A percentile compares a stretch with the other conserved stretches of the same genome.
Conservation (phyloP, 2,113 vertebrate species). For the Sphaerodactylus townsendi region DNA sequence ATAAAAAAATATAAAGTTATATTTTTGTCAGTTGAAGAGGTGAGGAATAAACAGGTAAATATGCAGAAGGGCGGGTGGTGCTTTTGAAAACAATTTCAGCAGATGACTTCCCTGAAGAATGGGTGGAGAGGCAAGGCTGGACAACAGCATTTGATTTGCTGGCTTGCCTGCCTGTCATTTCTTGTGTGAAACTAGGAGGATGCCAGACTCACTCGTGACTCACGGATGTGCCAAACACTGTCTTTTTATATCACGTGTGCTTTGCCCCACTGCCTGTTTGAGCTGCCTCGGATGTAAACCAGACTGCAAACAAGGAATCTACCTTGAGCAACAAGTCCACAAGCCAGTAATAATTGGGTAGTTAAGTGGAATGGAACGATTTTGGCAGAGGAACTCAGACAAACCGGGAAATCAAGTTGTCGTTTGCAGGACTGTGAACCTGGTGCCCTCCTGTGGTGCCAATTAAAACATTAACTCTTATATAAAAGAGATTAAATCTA, state of each 20-base stretch:
- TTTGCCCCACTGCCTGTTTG: background rate
- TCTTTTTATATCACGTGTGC: too few species aligned
- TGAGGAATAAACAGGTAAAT: too few species aligned
- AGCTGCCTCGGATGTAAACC: background rate
- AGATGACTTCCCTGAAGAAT: background rate
- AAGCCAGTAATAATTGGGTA: background rate
- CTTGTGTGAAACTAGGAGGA: too few species aligned
- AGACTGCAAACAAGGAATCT: background rate
- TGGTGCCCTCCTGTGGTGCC: too few species aligned
- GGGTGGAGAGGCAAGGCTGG: background rate
- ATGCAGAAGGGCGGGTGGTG: too few species aligned
- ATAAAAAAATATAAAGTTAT: too few species aligned
- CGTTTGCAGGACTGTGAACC: background rate
- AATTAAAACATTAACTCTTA: background rate
- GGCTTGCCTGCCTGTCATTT: background rate
- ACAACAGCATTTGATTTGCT: background rate
- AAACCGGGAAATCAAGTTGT: background rate
- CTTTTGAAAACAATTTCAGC: too few species aligned
- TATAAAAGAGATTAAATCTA: background rate
- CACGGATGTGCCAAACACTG: too few species aligned
- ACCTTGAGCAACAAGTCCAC: background rate
- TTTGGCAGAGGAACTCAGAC: background rate
- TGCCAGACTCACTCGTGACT: too few species aligned
- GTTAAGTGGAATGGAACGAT: background rate
- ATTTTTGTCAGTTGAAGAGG: too few species aligned